A percentile compares a stretch with the other conserved stretches of the same genome.
phyloP scores from a whole-genome alignment of 2,888 invertebrate species.

The Drosophila prostipennis region DNA sequence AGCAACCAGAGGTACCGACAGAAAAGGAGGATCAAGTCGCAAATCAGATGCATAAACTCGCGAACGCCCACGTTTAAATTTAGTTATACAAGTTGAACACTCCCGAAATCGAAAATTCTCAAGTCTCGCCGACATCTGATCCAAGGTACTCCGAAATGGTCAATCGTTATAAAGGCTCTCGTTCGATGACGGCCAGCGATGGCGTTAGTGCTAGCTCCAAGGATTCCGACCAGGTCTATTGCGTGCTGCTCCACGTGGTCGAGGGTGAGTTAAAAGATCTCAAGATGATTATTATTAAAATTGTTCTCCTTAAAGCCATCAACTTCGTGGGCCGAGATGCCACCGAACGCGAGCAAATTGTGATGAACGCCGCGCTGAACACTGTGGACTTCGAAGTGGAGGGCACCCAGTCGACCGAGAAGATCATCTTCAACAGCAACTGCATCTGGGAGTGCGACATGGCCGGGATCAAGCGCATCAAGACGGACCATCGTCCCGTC shows the following conservation, averaged over 20 bases:
- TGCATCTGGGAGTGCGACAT: slow-evolving; percentile 92
- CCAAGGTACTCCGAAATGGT: slow-evolving; percentile 42
- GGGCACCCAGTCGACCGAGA: slow-evolving; percentile 85
- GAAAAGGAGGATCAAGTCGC: slow-evolving; percentile 7
- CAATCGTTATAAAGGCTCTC: slow-evolving; percentile 41
- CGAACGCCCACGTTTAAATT: slow-evolving; percentile 23
- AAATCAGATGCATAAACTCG: slow-evolving; percentile 12
- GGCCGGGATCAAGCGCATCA: slow-evolving; percentile 88
- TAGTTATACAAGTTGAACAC: slow-evolving; percentile 21
- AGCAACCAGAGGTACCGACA: slow-evolving; percentile 2
- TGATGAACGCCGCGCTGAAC: slow-evolving; percentile 87
- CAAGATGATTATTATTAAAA: too few relatives aligned
- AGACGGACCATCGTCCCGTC: slow-evolving; percentile 90
- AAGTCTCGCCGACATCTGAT: not conserved
- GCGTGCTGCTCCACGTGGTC: slow-evolving; percentile 80
- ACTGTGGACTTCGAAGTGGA: slow-evolving; percentile 89
- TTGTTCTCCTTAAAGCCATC: slow-evolving; percentile 46
- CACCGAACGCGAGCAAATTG: slow-evolving; percentile 84
- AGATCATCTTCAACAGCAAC: slow-evolving; percentile 89
- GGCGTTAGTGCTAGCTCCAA: slow-evolving; percentile 31
- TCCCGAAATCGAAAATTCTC: slow-evolving; percentile 28
- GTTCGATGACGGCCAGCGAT: slow-evolving; percentile 23
- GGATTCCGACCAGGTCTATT: slow-evolving; percentile 65
- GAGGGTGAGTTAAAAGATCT: slow-evolving; percentile 63
- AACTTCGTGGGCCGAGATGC: slow-evolving; percentile 55